A percentile compares a stretch with the other conserved stretches of the same genome.
Evolutionary conservation across 2,888 invertebrate genomes (phyloP).

Genomic region (Lysandra bellargus): DNA sequence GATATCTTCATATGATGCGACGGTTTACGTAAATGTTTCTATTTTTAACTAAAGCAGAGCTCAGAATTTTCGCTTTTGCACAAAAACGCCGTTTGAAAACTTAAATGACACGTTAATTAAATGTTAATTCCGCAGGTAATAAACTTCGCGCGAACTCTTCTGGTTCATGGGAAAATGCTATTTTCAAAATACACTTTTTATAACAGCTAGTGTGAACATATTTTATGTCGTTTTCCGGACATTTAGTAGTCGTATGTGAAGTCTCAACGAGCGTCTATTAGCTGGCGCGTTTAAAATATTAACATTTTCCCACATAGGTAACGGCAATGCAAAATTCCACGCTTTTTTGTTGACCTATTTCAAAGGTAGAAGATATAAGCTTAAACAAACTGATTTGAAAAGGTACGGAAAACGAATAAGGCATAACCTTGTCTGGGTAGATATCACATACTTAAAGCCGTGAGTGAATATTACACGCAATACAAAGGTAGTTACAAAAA

Average conservation of each 20-base stretch:
- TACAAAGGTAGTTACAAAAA: too few relatives aligned
- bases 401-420: not conserved
- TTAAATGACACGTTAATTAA: constrained; percentile 10
- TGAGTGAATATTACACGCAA: not conserved
- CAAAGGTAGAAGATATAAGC: not conserved
- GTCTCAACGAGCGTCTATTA: constrained; percentile 7
- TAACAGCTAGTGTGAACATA: not conserved
- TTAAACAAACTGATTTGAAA: not conserved
- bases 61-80: not conserved
- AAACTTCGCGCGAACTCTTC: not conserved
- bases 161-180: constrained; percentile 5
- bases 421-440: not conserved
- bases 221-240: constrained; percentile 3
- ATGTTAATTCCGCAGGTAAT: constrained; percentile 12
- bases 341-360: not conserved
- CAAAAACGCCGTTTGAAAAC: not conserved
- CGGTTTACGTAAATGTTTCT: not conserved
- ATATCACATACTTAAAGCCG: too few relatives aligned
- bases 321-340: not conserved
- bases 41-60: constrained; percentile 1
- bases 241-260: not conserved
- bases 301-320: not conserved
- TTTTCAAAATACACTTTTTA: constrained; percentile 11
- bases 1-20: not conserved
- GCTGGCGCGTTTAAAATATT: not conserved